Evolutionary conservation across 2,888 invertebrate genomes (phyloP).

Genomic region (Lottia gigantea): DNA sequence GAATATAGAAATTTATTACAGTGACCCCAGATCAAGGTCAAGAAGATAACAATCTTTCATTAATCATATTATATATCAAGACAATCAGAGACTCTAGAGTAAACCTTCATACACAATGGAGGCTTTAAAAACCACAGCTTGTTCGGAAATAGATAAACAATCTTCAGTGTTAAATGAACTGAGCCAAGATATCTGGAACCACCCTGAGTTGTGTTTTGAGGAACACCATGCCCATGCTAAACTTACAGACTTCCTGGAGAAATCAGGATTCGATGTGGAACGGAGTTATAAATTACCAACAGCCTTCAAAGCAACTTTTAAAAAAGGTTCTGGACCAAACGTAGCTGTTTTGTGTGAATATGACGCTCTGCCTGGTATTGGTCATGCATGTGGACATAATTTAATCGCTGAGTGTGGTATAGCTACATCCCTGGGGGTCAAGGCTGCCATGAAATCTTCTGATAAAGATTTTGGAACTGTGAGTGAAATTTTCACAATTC

Average conservation of each 20-base stretch:
- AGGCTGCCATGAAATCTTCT: conserved; percentile 47
- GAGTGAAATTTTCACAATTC: conserved; percentile 12
- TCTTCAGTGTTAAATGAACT: conserved; percentile 37
- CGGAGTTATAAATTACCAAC: conserved; percentile 43
- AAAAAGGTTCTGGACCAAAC: conserved; percentile 33
- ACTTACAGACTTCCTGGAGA: conserved; percentile 44
- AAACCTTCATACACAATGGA: not conserved
- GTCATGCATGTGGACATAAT: conserved; percentile 68
- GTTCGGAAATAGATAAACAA: conserved; percentile 30
- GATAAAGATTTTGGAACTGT: conserved; percentile 41
- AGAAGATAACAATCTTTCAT: too few species aligned
- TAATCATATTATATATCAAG: too few species aligned
- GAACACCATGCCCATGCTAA: conserved; percentile 54
- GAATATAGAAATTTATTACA: too few species aligned
- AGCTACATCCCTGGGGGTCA: conserved; percentile 59
- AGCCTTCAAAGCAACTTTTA: conserved; percentile 43
- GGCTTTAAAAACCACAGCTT: conserved; percentile 21
- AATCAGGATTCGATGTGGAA: conserved; percentile 52
- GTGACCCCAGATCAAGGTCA: too few species aligned
- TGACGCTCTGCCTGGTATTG: conserved; percentile 65
- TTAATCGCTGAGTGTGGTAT: conserved; percentile 63
- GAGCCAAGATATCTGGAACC: conserved; percentile 53
- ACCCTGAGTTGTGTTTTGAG: conserved; percentile 57
- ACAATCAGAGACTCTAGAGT: too few species aligned
- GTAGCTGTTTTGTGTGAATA: conserved; percentile 66